Evolutionary conservation across 2,113 vertebrate genomes (phyloP).

Genomic region (Athene cunicularia): DNA sequence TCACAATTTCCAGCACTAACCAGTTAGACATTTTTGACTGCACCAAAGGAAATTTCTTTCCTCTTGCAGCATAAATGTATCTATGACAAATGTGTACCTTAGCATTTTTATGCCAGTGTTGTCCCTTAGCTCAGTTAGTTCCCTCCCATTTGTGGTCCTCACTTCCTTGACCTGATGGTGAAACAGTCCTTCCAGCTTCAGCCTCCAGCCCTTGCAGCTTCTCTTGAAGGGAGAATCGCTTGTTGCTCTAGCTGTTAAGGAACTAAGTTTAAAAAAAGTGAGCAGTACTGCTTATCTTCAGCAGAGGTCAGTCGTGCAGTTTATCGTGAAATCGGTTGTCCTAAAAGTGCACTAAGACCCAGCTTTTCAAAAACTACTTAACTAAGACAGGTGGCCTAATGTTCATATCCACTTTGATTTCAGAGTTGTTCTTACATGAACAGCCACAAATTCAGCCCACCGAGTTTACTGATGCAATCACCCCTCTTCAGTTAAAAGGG

Average conservation of each 20-base stretch:
- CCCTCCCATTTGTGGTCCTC: not conserved
- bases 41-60: not conserved
- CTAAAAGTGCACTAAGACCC: not conserved
- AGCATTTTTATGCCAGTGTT: not conserved
- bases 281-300: conserved; percentile 24
- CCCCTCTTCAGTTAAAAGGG: not conserved
- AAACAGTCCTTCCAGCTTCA: not conserved
- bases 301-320: conserved; percentile 28
- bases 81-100: not conserved
- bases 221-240: not conserved
- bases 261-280: not conserved
- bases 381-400: not conserved
- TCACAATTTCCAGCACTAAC: not conserved
- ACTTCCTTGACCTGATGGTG: not conserved
- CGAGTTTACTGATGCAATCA: not conserved
- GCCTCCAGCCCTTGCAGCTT: not conserved
- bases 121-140: not conserved
- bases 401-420: not conserved
- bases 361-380: not conserved
- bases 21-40: not conserved
- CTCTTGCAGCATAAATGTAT: not conserved
- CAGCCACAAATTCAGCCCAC: not conserved
- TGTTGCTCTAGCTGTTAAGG: not conserved
- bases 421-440: not conserved
- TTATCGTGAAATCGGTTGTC: not conserved